These are phyloP conservation scores for Diaphora mendica DNA, from an alignment of 2,888 invertebrate genomes.

Conservation along the genomic window DNA sequence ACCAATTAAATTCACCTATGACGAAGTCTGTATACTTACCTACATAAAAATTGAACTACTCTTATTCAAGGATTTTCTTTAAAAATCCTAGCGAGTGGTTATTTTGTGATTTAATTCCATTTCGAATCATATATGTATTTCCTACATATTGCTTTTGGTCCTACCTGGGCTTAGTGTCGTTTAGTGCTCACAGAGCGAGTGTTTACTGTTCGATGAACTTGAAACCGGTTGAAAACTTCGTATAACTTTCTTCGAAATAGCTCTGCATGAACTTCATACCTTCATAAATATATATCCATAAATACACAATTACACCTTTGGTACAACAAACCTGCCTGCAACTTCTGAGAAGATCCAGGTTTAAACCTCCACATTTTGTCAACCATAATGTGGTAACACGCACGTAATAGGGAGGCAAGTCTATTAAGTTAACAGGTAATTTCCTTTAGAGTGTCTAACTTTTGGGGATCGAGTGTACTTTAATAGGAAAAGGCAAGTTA, in stretches of 20 bases:
- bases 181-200: slow-evolving; percentile 6
- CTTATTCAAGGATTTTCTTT: neutral
- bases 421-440: too few species aligned
- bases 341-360: neutral
- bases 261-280: neutral
- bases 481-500: too few species aligned
- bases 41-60: neutral
- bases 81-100: neutral
- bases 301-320: neutral
- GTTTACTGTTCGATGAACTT: slow-evolving; percentile 17
- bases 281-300: neutral
- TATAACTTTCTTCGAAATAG: slow-evolving; percentile 9
- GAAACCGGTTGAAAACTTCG: slow-evolving; percentile 34
- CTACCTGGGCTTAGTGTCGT: neutral
- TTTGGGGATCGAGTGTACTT: too few species aligned
- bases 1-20: neutral
- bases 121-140: neutral
- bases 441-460: too few species aligned
- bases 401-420: neutral
- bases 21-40: neutral
- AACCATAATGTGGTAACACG: neutral
- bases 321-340: too few species aligned
- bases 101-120: neutral
- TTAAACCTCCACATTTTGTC: neutral
- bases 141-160: neutral